Evolutionary conservation across 1,140 invertebrate genomes (phyloP), one percentile per base, ranked within the genome.

Genomic region (Planococcus citri): DNA sequence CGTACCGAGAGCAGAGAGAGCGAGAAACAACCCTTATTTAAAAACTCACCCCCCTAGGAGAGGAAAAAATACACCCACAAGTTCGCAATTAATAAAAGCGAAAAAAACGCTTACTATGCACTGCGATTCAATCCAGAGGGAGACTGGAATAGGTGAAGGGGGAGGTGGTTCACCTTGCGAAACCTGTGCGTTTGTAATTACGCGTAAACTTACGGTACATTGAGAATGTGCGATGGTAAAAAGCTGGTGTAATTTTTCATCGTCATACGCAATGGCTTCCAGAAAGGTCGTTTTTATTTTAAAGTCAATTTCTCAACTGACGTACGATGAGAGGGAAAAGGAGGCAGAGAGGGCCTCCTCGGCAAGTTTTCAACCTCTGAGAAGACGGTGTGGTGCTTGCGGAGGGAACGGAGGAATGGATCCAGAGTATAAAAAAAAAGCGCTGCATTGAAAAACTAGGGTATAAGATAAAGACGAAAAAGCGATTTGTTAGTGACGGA

Each of bases 401-500:
- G n/a, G n/a, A n/a, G n/a, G n/a, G n/a, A n/a, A 60, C 33, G 33
- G 4, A 60, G 4, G 21, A 60, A 25, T 25, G 25, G 20, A 25
- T 14, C 4, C 10, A 17, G 25, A 25, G 21, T 4, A 64, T 4
- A 64, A 9, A 25, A 64, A 64, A 64, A 64, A 64, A 64, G 20
- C 10, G 60, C 60, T 33, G 29, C 29, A 33, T 33, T 33, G 29
- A 33, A 33, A 33, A 33, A 33, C 29, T 33, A 20, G 41, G 41
- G 41, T 51, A 17, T 51, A 64, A 64, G 60, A 64, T 64, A 64
- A 24, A 25, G 60, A 51, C 12, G 60, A 25, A 64, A 64, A 64
- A 64, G 25, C 60, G 60, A 64, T 64, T 64, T 64, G 60, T 64
- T 64, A 17, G 22, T 64, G 60, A 64, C 60, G 60, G 60, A 64